A percentile compares a stretch with the other conserved stretches of the same genome.
phyloP scores from a whole-genome alignment of 1,140 invertebrate species.

The Cydia amplana region DNA sequence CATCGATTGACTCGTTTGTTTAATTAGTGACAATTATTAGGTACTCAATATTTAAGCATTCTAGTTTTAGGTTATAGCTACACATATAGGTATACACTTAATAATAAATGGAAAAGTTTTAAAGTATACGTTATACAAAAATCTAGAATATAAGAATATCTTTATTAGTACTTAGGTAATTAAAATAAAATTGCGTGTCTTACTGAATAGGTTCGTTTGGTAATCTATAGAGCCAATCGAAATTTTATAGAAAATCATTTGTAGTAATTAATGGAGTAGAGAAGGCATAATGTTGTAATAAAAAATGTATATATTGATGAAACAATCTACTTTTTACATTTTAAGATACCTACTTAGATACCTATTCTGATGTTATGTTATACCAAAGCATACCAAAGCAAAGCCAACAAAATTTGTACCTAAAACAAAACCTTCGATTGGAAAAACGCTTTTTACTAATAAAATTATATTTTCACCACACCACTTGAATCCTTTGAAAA shows the following conservation, averaged over 20 bases:
- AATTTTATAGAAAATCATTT: neutral
- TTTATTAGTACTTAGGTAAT: neutral
- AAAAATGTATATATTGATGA: neutral
- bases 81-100: no score
- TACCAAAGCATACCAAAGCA: no score
- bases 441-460: neutral
- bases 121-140: constrained; percentile 8
- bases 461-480: neutral
- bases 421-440: neutral
- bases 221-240: neutral
- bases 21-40: neutral
- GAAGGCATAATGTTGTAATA: neutral
- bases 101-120: no score
- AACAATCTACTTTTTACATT: constrained; percentile 14
- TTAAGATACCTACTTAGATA: neutral
- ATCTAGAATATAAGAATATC: neutral
- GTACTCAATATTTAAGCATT: no score
- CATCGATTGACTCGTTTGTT: neutral
- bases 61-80: no score
- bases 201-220: neutral
- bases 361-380: neutral
- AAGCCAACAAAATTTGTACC: neutral
- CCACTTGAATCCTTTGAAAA: no score
- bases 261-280: neutral
- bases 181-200: neutral